phyloP scores from a whole-genome alignment of 2,888 invertebrate species.

The Ormyrus rosae region DNA sequence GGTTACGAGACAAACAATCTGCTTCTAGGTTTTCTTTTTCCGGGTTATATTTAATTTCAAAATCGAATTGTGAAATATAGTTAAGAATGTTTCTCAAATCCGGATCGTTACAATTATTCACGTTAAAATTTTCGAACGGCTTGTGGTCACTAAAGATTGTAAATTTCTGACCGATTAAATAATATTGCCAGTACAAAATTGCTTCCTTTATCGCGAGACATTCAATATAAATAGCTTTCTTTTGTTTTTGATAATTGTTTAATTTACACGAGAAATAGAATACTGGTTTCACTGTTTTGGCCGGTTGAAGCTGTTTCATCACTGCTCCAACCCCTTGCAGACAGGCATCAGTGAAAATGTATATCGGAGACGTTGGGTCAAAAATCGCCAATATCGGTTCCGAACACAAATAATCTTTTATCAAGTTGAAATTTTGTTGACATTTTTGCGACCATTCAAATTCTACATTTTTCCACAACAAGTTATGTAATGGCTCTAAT shows the following conservation, averaged over 20 bases:
- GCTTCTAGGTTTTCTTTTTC: conserved; percentile 57
- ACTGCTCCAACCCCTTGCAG: conserved; percentile 56
- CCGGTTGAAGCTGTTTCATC: conserved; percentile 58
- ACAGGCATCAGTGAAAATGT: conserved; percentile 58
- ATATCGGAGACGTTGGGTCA: conserved; percentile 52
- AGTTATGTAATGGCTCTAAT: conserved; percentile 58
- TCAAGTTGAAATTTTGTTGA: conserved; percentile 47
- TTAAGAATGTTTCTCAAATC: conserved; percentile 56
- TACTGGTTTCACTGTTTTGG: conserved; percentile 55
- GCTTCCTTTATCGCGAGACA: conserved; percentile 60
- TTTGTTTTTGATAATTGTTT: conserved; percentile 51
- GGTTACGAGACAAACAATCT: conserved; percentile 57
- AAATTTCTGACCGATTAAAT: conserved; percentile 58
- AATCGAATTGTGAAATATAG: conserved; percentile 61
- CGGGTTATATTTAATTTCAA: conserved; percentile 59
- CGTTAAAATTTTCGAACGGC: conserved; percentile 59
- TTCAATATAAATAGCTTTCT: conserved; percentile 60
- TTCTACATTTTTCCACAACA: conserved; percentile 58
- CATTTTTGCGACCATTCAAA: conserved; percentile 58
- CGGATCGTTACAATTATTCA: conserved; percentile 58
- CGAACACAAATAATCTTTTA: conserved; percentile 58
- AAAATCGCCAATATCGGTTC: conserved; percentile 59
- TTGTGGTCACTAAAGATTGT: conserved; percentile 56
- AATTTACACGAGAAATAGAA: conserved; percentile 58
- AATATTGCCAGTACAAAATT: conserved; percentile 59